Percentiles rank a stretch among this genome's conserved stretches.
Evolutionary conservation across 1,140 invertebrate species (phyloP).

Genomic region (Nephila pilipes): DNA sequence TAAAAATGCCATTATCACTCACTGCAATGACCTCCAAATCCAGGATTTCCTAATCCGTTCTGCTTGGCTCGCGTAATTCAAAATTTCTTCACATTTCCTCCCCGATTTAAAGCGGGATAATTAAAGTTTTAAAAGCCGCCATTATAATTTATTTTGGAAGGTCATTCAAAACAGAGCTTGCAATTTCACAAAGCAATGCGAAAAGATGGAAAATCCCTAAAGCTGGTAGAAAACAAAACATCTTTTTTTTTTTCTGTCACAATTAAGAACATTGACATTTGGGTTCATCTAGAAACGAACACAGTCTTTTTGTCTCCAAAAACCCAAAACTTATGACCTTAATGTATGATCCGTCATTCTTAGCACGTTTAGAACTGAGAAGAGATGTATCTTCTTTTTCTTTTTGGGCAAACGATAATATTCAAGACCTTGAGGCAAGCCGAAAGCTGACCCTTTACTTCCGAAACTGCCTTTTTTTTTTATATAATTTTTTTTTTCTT

Average conservation of each 20-base stretch:
- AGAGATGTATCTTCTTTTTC: constrained; percentile 3
- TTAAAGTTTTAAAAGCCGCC: background rate
- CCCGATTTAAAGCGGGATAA: background rate
- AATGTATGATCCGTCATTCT: constrained; percentile 44
- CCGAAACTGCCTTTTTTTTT: background rate
- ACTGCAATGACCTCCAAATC: background rate
- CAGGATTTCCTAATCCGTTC: background rate
- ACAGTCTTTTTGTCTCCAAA: constrained; percentile 42
- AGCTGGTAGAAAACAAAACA: constrained; percentile 5
- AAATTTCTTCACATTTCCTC: background rate
- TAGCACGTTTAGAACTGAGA: constrained; percentile 7
- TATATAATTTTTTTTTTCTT: background rate
- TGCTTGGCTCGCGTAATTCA: background rate
- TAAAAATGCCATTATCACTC: background rate
- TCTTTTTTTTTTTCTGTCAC: background rate
- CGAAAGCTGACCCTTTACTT: constrained; percentile 30
- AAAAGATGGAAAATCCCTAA: background rate
- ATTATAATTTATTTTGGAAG: background rate
- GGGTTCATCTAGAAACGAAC: background rate
- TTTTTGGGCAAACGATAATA: constrained; percentile 7
- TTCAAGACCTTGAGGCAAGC: constrained; percentile 23
- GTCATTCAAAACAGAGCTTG: constrained; percentile 12
- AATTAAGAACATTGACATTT: constrained; percentile 57
- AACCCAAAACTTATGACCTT: constrained; percentile 53
- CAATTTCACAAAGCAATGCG: background rate